A percentile compares a stretch with the other conserved stretches of the same genome.
phyloP scores from a whole-genome alignment of 2,797 vertebrate species.

The Cossypha caffra region DNA sequence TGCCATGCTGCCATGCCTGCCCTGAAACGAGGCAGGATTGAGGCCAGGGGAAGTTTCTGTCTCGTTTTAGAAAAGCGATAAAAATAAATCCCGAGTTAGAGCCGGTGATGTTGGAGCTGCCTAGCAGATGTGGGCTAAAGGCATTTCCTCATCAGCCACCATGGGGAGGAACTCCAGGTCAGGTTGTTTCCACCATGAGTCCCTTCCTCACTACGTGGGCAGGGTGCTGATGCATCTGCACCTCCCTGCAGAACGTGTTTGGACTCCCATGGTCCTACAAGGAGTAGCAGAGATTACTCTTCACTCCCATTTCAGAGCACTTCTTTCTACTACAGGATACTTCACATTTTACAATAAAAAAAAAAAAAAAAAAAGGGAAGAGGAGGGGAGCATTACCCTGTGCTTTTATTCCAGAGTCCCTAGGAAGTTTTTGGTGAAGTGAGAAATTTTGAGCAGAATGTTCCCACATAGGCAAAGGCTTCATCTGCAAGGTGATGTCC shows the following conservation, averaged over 20 bases:
- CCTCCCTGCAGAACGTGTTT: background rate
- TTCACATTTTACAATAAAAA: background rate
- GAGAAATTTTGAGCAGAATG: background rate
- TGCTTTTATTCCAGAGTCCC: background rate
- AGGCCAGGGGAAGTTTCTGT: background rate
- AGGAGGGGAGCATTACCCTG: background rate
- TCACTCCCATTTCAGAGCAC: background rate
- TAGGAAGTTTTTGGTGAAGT: background rate
- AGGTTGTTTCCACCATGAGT: background rate
- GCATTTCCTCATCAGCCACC: background rate
- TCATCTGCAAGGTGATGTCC: background rate
- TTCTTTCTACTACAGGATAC: background rate
- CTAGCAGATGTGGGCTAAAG: background rate
- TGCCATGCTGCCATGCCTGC: background rate
- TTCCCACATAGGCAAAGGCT: background rate
- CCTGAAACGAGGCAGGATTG: background rate
- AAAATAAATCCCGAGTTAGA: background rate
- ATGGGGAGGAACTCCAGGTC: background rate
- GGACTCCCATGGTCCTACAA: background rate
- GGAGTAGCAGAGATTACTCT: background rate
- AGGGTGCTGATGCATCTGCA: background rate
- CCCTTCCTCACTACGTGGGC: background rate
- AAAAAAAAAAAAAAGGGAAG: background rate
- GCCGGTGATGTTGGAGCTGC: background rate
- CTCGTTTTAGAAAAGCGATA: background rate